Conservation (phyloP, 2,888 invertebrate species). For the Microctonus hyperodae region DNA sequence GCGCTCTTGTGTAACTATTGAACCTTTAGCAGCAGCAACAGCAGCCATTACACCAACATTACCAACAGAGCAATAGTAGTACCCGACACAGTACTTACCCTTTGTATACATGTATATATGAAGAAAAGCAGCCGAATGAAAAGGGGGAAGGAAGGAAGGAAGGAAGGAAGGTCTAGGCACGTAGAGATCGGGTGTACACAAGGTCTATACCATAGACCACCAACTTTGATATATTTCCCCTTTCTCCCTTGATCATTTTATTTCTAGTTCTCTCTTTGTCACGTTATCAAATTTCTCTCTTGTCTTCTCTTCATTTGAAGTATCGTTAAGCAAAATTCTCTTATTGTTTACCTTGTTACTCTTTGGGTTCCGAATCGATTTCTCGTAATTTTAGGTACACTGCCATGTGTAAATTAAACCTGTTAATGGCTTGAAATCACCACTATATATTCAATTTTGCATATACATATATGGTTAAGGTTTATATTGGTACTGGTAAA, state of each 20-base stretch:
- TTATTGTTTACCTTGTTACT: conserved; percentile 19
- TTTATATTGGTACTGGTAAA: not conserved
- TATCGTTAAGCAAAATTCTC: not conserved
- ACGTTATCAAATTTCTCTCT: not conserved
- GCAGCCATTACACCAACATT: not conserved
- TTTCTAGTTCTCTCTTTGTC: not conserved
- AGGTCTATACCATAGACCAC: conserved; percentile 12
- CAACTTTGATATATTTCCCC: conserved; percentile 32
- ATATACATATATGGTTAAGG: not conserved
- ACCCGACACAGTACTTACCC: not conserved
- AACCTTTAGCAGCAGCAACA: not conserved
- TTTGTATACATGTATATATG: not conserved
- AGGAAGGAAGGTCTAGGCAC: conserved; percentile 19
- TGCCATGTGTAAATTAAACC: conserved; percentile 25
- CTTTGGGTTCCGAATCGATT: conserved; percentile 28
- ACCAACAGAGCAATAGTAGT: not conserved
- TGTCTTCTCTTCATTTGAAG: not conserved
- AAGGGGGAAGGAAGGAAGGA: conserved; percentile 1
- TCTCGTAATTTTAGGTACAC: conserved; percentile 27
- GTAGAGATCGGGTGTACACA: conserved; percentile 30
- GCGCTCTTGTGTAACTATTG: conserved; percentile 28
- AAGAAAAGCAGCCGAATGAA: not conserved
- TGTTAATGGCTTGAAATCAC: conserved; percentile 27
- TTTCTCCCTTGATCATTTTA: conserved; percentile 22
- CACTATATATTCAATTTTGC: not conserved